Evolutionary conservation across 1,140 invertebrate genomes (phyloP).

Genomic region (Drosophila parvula): DNA sequence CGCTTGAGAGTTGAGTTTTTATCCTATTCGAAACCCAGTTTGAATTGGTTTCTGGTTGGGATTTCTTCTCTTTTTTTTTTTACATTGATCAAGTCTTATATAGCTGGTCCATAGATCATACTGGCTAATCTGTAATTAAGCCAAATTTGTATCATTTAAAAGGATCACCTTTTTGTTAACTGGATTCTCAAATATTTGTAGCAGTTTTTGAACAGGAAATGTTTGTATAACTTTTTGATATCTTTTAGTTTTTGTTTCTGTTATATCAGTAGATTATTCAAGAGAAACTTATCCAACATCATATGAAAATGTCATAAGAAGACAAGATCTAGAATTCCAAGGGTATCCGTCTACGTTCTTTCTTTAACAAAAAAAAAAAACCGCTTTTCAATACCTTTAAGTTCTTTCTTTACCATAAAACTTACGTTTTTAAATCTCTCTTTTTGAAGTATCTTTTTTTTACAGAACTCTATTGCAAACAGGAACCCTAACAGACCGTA

Average conservation of each 20-base stretch:
- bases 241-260: neutral
- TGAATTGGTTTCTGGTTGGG: constrained; percentile 28
- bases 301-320: neutral
- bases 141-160: neutral
- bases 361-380: no score
- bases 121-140: constrained; percentile 2
- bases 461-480: neutral
- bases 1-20: constrained; percentile 3
- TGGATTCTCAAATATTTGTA: no score
- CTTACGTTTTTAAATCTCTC: no score
- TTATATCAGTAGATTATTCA: no score
- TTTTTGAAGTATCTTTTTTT: neutral
- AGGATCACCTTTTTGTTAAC: no score
- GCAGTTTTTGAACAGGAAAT: neutral
- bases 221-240: neutral
- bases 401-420: neutral
- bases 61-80: neutral
- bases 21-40: constrained; percentile 23
- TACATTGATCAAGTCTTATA: neutral
- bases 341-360: neutral
- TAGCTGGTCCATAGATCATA: neutral
- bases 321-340: no score
- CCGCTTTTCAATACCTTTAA: neutral
- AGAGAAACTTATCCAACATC: no score
- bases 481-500: neutral